Percentiles rank a stretch among this genome's conserved stretches.
phyloP scores from a whole-genome alignment of 2,113 vertebrate genomes.

The Erythrocebus patas region DNA sequence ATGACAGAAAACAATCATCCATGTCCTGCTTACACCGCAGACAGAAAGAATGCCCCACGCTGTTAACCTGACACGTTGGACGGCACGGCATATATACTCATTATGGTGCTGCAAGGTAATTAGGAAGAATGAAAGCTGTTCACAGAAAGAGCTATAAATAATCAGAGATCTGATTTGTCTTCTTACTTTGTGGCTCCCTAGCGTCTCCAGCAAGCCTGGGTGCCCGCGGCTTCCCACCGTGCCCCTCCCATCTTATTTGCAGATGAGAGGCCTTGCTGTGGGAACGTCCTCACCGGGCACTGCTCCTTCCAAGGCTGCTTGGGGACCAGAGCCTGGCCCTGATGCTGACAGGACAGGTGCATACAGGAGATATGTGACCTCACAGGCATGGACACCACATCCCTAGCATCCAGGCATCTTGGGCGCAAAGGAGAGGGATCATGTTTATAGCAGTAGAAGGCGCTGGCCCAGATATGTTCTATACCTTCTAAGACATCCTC shows the following conservation, averaged over 20 bases:
- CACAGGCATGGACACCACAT: not conserved
- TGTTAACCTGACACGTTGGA: not conserved
- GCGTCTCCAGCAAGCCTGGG: not conserved
- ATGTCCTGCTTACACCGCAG: accelerated
- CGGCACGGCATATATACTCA: not conserved
- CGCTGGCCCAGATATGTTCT: not conserved
- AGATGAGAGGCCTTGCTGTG: not conserved
- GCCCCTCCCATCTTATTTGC: not conserved
- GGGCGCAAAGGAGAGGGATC: not conserved
- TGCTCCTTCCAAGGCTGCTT: not conserved
- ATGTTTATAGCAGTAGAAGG: not conserved
- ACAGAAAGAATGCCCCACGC: not conserved
- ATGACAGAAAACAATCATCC: not conserved
- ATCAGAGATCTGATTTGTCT: slow-evolving; percentile 25
- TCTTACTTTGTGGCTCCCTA: not conserved
- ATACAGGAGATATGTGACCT: not conserved
- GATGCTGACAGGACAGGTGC: no score
- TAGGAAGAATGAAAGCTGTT: not conserved
- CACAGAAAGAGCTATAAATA: not conserved
- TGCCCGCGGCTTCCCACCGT: not conserved
- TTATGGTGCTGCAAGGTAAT: not conserved
- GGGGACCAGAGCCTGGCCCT: not conserved
- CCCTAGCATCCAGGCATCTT: not conserved
- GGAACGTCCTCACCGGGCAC: not conserved
- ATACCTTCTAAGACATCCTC: not conserved